These are phyloP conservation scores for Nemotelus nigrinus DNA, from an alignment of 2,888 invertebrate species.

Conservation along the genomic window DNA sequence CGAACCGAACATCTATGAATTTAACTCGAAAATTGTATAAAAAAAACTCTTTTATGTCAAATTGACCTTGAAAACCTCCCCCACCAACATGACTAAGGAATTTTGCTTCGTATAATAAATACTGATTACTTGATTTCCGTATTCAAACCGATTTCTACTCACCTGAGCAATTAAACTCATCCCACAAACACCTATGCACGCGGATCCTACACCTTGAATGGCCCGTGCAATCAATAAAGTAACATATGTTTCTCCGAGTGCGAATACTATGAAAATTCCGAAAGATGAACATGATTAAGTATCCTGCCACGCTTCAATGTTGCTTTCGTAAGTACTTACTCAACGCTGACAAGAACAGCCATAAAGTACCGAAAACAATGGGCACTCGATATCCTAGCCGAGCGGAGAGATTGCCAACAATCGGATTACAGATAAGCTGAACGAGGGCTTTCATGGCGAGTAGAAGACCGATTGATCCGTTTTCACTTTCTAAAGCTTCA, in stretches of 20 bases:
- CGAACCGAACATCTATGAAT: no score
- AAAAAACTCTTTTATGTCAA: no score
- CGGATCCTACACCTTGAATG: constrained; percentile 82
- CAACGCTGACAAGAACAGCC: constrained; percentile 73
- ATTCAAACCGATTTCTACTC: constrained; percentile 45
- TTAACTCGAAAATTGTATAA: no score
- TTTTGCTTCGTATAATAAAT: no score
- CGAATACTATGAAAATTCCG: constrained; percentile 71
- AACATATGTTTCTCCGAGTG: constrained; percentile 76
- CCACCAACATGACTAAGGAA: no score
- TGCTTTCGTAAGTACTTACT: constrained; percentile 66
- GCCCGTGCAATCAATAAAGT: constrained; percentile 78
- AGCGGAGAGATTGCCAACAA: constrained; percentile 75
- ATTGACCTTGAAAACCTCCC: no score
- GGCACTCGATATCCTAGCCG: constrained; percentile 75
- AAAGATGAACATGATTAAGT: constrained; percentile 7
- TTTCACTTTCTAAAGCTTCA: constrained; percentile 68
- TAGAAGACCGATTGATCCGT: constrained; percentile 74
- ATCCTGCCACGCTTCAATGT: not conserved
- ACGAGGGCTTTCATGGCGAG: constrained; percentile 83
- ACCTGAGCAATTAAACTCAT: constrained; percentile 79
- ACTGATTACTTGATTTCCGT: no score
- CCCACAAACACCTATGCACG: constrained; percentile 81
- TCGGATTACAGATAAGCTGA: constrained; percentile 80
- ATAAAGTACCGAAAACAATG: constrained; percentile 74